Evolutionary conservation across 2,888 invertebrate species (phyloP), one percentile per base, ranked within the genome.

Genomic region (Drosophila stalkeri): DNA sequence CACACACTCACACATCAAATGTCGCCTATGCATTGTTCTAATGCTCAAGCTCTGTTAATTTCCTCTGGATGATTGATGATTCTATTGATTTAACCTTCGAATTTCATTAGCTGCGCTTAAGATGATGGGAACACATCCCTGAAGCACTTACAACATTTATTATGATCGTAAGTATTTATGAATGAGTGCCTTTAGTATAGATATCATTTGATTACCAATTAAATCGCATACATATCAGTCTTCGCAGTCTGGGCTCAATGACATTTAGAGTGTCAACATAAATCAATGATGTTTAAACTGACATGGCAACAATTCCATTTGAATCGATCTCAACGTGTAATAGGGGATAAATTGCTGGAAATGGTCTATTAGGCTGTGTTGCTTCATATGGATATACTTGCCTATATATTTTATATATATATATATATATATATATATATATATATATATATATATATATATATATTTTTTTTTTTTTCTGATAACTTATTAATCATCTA

Each of bases 51-150:
- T 64, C 44, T 47, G 71, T 66, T 74, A 57, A 77, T 71, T 66
- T 66, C 43, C 54, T 43, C 20, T 12, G 18, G 16, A 57, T 77
- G 77, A 77, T 77, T 70, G 77, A 77, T 77, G 77, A 77, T 51
- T 66, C 64, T 43, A 66, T 66, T 54, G 71, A 71, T 67, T 64
- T 52, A 43, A 57, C 44, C 56, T 37, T 20, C 23, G 16, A 33
- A 37, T 46, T 65, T 71, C 51, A 65, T 65, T 62, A 23, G 23
- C 20, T 23, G 46, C 35, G 27, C 44, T 46, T 8, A 49, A 27
- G 11, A 54, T 61, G 54, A 74, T 54, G 39, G 54, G 11, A 51
- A 31, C 59, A 75, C 51, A 59, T 44, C 18, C 44, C 33, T 54
- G 31, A 27, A 47, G 31, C n/a, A 23, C 52, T 3, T 41, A 47